Base-by-base conservation (phyloP, 2,113 vertebrate genomes). In the Daubentonia madagascariensis region DNA sequence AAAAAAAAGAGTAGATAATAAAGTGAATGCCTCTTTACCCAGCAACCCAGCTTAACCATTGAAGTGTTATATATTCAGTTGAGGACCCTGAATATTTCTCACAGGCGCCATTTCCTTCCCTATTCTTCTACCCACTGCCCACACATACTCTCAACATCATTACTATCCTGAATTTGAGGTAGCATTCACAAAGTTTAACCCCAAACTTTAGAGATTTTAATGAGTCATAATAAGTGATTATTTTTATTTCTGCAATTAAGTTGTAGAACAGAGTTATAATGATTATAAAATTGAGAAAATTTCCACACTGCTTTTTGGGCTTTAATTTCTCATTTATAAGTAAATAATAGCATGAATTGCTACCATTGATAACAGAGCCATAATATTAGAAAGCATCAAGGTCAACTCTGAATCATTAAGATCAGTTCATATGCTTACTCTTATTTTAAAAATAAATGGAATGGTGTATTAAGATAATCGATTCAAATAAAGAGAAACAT, bases 321-420 rank as follows among this genome's bases (percentile, higher is more conserved):
- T 96, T 95, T 85, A 68, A 72, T 81, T 88, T 92, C 40, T 94
- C 16, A 70, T 57, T 95, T 97, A 92, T 45, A 85, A 92, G 12
- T 89, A 97, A 97, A 81, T 88, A 83, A 40, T 67, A 85, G 7
- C 72, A 83, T 63, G 20, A 89, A 83, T 79, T 96, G 37, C 28
- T 52, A 65, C 3, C n/a, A 52, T 37, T 96, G 7, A 32, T 93
- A 85, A 65, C 20, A 91, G 25, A 11, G 78, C 20, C 22, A 61
- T 54, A 12, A 6, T 54, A 80, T 4, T 25, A 96, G 73, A 63
- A 50, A 76, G 6, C n/a, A 67, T 72, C 61, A 80, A 96, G 87
- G 37, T 94, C 80, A 89, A 79, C 3, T 48, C 37, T 59, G 59
- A 96, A 70, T 84, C 28, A 61, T 76, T 75, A 67, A 85, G 17